Evolutionary conservation across 1,140 invertebrate genomes (phyloP).

Genomic region (Calliopsis andreniformis): DNA sequence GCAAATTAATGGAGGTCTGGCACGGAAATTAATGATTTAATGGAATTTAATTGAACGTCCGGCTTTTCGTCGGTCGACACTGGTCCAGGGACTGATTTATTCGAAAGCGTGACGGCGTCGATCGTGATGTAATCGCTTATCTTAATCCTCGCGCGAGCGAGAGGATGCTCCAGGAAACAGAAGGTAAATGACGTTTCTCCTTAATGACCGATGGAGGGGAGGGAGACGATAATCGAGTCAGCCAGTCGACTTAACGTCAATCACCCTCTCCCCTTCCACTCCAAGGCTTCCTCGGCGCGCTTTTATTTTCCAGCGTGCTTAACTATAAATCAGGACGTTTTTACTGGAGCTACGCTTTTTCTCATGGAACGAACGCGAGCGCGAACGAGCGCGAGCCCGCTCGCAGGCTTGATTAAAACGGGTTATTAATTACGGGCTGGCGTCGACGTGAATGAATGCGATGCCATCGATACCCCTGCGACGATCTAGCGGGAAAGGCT

Average conservation of each 20-base stretch:
- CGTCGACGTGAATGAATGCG: conserved; percentile 72
- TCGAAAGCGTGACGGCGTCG: conserved; percentile 50
- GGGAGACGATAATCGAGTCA: conserved; percentile 75
- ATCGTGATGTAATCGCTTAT: conserved; percentile 61
- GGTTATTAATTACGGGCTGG: conserved; percentile 77
- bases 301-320: conserved; percentile 62
- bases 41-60: conserved; percentile 51
- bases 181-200: conserved; percentile 58
- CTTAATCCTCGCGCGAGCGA: conserved; percentile 53
- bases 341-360: conserved; percentile 64
- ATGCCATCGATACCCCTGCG: conserved; percentile 64
- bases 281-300: conserved; percentile 35
- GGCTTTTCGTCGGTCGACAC: conserved; percentile 43
- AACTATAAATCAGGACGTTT: conserved; percentile 76
- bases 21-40: conserved; percentile 55
- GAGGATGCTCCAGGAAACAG: conserved; percentile 22
- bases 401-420: conserved; percentile 69
- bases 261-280: conserved; percentile 44
- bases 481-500: conserved; percentile 29
- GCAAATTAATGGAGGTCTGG: conserved; percentile 35
- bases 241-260: conserved; percentile 76
- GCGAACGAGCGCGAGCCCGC: conserved; percentile 55
- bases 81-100: conserved; percentile 48
- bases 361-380: conserved; percentile 49
- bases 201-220: conserved; percentile 71